Conservation (phyloP, 2,113 vertebrate species). For the Heterocephalus glaber region DNA sequence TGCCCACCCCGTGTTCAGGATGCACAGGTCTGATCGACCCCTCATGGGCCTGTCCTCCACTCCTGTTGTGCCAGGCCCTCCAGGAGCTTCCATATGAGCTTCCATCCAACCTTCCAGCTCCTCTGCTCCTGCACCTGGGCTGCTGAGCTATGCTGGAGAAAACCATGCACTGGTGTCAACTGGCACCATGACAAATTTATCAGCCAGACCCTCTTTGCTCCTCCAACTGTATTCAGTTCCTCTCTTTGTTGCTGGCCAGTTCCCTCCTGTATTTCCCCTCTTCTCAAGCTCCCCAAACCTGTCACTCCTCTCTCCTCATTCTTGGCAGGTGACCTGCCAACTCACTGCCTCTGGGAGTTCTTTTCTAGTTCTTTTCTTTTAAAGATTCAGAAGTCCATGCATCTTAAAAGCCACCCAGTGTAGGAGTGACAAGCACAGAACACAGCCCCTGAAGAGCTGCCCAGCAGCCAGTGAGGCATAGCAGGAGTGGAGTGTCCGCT, state of each 20-base stretch:
- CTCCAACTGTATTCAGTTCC: background rate
- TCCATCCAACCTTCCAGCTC: background rate
- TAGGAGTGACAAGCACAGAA: slow-evolving; percentile 54
- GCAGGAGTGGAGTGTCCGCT: background rate
- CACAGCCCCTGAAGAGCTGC: slow-evolving; percentile 16
- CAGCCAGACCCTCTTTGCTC: slow-evolving; percentile 18
- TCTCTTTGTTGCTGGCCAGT: slow-evolving; percentile 22
- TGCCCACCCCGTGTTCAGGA: background rate
- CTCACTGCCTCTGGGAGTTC: slow-evolving; percentile 69
- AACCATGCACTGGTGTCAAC: background rate
- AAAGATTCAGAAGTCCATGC: slow-evolving; percentile 75
- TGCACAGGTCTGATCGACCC: fast-evolving
- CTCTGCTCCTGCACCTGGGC: background rate
- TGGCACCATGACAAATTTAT: slow-evolving; percentile 10
- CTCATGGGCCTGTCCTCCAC: background rate
- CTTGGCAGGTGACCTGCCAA: slow-evolving; percentile 68
- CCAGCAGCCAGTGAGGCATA: slow-evolving; percentile 28
- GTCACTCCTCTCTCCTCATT: slow-evolving; percentile 60
- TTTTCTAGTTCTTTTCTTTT: slow-evolving; percentile 70
- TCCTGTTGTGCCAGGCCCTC: background rate
- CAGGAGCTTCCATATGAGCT: background rate
- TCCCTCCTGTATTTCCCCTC: slow-evolving; percentile 36
- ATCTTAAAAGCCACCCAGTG: slow-evolving; percentile 63
- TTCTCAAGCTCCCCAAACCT: slow-evolving; percentile 51
- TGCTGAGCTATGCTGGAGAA: background rate